phyloP scores from a whole-genome alignment of 2,113 vertebrate genomes.

The Nothobranchius furzeri region DNA sequence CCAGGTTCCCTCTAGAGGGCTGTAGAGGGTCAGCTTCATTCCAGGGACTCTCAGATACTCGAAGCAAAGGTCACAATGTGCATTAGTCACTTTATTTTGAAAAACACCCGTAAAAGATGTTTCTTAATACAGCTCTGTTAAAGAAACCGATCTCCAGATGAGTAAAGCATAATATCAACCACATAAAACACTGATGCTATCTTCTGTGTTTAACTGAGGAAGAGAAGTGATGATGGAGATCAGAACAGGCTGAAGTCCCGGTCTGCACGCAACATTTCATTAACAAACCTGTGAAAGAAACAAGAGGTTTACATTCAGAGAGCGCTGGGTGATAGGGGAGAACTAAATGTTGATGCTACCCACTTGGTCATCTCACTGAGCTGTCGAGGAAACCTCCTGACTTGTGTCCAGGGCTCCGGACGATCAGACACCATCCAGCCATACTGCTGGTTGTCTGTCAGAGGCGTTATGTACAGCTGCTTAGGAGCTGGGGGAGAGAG shows the following conservation, averaged over 20 bases:
- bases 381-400: conserved; percentile 63
- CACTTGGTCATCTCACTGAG: conserved; percentile 83
- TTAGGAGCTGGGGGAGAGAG: conserved; percentile 74
- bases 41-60: no score
- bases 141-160: no score
- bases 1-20: no score
- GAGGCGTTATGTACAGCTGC: conserved; percentile 77
- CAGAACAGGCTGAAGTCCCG: conserved; percentile 74
- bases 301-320: conserved; percentile 1
- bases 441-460: conserved; percentile 81
- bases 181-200: not conserved
- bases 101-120: no score
- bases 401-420: conserved; percentile 71
- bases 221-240: conserved; percentile 5
- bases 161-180: no score
- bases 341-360: conserved; percentile 6
- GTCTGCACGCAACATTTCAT: conserved; percentile 68
- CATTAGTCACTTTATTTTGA: no score
- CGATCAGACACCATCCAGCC: conserved; percentile 75
- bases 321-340: not conserved
- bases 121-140: no score
- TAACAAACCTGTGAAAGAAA: conserved; percentile 73
- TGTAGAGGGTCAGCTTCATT: no score
- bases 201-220: not conserved
- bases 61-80: no score